phyloP scores from a whole-genome alignment of 2,797 vertebrate genomes.

The Spinus olivaceus region DNA sequence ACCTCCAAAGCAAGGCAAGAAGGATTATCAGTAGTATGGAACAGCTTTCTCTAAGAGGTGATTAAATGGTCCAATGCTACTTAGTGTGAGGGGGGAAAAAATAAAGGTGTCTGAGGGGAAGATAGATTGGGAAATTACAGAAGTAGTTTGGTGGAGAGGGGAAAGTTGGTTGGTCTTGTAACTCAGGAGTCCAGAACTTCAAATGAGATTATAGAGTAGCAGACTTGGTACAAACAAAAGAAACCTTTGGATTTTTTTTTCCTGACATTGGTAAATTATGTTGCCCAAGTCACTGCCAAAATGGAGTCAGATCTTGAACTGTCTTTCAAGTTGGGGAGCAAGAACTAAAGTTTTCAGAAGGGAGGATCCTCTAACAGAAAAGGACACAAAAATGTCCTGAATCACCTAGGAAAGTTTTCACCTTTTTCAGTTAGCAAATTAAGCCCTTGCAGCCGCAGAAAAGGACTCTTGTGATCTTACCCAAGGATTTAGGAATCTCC shows the following conservation, averaged over 20 bases:
- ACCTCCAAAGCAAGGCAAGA: neutral
- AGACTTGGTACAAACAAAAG: neutral
- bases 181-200: neutral
- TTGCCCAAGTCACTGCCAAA: neutral
- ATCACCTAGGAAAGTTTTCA: neutral
- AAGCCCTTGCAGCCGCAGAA: neutral
- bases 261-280: neutral
- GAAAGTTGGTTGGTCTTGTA: neutral
- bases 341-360: neutral
- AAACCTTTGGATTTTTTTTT: neutral
- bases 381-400: neutral
- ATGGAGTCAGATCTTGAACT: neutral
- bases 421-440: neutral
- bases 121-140: neutral
- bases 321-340: neutral
- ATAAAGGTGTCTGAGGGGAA: neutral
- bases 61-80: neutral
- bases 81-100: neutral
- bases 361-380: neutral
- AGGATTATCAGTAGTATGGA: neutral
- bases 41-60: neutral
- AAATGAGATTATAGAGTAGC: neutral
- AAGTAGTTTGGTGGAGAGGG: neutral
- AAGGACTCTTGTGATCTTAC: neutral
- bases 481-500: neutral